phyloP scores from a whole-genome alignment of 2,888 invertebrate genomes.

The Leptinotarsa peninsularis region DNA sequence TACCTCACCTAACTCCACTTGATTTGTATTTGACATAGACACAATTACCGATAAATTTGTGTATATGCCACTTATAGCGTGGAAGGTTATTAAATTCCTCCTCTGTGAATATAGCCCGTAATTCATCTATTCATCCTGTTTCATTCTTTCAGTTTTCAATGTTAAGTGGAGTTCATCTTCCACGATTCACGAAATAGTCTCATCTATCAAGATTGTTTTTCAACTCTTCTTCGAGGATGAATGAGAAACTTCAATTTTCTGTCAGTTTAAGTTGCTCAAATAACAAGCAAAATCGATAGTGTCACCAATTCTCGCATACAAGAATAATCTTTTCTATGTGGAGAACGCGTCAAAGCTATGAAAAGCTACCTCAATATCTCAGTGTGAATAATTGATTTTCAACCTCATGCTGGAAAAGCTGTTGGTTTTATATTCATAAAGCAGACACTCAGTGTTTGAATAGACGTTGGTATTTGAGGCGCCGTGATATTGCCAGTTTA shows the following conservation, averaged over 20 bases:
- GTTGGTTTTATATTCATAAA: constrained; percentile 27
- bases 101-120: too few species aligned
- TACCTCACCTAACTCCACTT: too few species aligned
- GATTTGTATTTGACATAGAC: too few species aligned
- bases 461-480: constrained; percentile 17
- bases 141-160: too few species aligned
- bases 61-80: too few species aligned
- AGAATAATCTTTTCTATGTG: neutral
- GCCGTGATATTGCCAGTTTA: constrained; percentile 18
- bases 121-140: too few species aligned
- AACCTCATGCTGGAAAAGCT: constrained; percentile 14
- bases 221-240: too few species aligned
- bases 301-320: neutral
- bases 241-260: neutral
- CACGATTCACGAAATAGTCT: too few species aligned
- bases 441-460: constrained; percentile 13
- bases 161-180: too few species aligned
- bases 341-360: constrained; percentile 2
- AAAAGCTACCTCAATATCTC: constrained; percentile 15
- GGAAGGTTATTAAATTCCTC: too few species aligned
- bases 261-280: neutral
- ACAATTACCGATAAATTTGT: too few species aligned
- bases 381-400: constrained; percentile 14
- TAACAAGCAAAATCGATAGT: neutral
- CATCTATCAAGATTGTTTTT: too few species aligned